A percentile compares a stretch with the other conserved stretches of the same genome.
phyloP scores from a whole-genome alignment of 2,888 invertebrate genomes.

The Crossocerus cetratus region DNA sequence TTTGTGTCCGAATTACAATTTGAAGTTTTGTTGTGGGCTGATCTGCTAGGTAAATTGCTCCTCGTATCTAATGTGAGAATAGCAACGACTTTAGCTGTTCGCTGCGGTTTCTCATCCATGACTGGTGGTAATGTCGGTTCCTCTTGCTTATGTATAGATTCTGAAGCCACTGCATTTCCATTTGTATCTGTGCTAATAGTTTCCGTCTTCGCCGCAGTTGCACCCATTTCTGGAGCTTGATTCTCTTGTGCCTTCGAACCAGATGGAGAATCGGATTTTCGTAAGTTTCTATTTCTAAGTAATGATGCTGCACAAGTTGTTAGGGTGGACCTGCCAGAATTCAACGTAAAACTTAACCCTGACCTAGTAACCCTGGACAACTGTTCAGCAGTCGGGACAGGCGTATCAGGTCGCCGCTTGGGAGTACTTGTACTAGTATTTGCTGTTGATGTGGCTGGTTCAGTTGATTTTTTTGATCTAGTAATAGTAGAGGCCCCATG shows the following conservation, averaged over 20 bases:
- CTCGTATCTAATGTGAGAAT: constrained; percentile 69
- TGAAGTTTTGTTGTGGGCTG: constrained; percentile 24
- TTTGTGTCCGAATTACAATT: constrained; percentile 30
- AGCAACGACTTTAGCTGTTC: constrained; percentile 73
- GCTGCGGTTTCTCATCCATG: constrained; percentile 67
- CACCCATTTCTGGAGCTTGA: neutral
- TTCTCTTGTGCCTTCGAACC: constrained; percentile 23
- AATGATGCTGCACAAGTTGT: constrained; percentile 13
- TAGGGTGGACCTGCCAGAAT: constrained; percentile 25
- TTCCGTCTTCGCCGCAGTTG: constrained; percentile 14
- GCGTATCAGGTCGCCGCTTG: constrained; percentile 68
- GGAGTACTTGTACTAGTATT: constrained; percentile 16
- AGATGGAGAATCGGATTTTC: constrained; percentile 25
- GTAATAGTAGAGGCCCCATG: neutral
- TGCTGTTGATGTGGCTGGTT: neutral
- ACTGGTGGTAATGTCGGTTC: constrained; percentile 10
- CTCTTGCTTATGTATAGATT: constrained; percentile 25
- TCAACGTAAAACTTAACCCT: constrained; percentile 34
- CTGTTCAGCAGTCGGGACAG: constrained; percentile 60
- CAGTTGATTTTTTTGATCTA: constrained; percentile 25
- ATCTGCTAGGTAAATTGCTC: constrained; percentile 34
- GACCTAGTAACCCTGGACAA: constrained; percentile 51
- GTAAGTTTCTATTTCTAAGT: constrained; percentile 15
- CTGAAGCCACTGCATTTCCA: constrained; percentile 45
- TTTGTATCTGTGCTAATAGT: constrained; percentile 39